Conservation (phyloP, 2,113 vertebrate species). For the Bos indicus region DNA sequence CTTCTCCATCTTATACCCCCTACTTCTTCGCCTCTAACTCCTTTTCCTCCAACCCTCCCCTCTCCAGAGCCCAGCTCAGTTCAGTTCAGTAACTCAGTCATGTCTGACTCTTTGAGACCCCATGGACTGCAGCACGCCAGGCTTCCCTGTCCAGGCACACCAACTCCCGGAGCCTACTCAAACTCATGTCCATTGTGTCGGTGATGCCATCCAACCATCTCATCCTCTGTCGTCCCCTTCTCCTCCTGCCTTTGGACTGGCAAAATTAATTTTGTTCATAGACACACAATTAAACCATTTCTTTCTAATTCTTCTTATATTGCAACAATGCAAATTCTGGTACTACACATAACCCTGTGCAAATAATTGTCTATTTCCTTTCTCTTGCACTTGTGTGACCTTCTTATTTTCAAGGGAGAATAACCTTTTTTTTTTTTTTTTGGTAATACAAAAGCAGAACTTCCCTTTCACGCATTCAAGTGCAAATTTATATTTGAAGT, state of each 20-base stretch:
- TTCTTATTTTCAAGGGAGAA: not conserved
- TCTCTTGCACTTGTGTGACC: not conserved
- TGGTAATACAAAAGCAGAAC: not conserved
- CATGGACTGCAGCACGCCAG: not conserved
- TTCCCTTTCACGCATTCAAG: not conserved
- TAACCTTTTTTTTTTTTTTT: not conserved
- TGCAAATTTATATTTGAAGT: not conserved
- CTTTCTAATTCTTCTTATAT: conserved; percentile 57
- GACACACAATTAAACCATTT: not conserved
- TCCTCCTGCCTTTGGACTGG: not conserved
- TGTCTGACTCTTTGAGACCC: not conserved
- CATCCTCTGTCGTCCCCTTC: not conserved
- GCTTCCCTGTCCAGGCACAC: not conserved
- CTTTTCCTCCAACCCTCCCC: not conserved
- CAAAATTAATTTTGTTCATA: not conserved
- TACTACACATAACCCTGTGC: not conserved
- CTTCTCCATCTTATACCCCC: not conserved
- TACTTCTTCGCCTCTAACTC: not conserved
- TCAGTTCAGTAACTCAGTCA: not conserved
- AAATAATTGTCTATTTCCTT: not conserved
- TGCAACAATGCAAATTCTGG: conserved; percentile 41
- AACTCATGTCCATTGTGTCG: accelerated
- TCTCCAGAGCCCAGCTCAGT: not conserved
- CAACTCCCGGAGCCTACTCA: not conserved
- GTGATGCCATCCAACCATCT: not conserved